These are phyloP conservation scores for Nannoperca obscura DNA, from an alignment of 2,797 vertebrate genomes.

Conservation along the genomic window DNA sequence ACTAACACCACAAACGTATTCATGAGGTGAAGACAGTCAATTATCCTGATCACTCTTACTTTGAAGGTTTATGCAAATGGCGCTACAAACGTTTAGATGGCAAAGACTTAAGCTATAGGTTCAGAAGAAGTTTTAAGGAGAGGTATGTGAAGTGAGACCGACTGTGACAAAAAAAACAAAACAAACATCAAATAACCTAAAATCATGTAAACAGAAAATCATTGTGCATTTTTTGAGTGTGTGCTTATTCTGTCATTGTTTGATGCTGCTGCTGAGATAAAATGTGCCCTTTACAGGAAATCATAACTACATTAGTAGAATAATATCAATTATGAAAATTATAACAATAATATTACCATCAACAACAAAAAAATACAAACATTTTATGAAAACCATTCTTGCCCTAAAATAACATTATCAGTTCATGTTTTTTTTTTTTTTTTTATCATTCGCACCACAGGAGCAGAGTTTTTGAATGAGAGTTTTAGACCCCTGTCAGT, in stretches of 20 bases:
- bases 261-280: conserved; percentile 82
- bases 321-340: conserved; percentile 84
- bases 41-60: conserved; percentile 21
- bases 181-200: conserved; percentile 74
- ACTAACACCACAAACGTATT: conserved; percentile 18
- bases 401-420: conserved; percentile 76
- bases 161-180: conserved; percentile 52
- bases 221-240: conserved; percentile 85
- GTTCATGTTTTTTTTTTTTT: conserved; percentile 63
- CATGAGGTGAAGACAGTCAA: conserved; percentile 15
- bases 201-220: conserved; percentile 86
- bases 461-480: conserved; percentile 70
- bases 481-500: conserved; percentile 55
- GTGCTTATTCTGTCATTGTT: conserved; percentile 83
- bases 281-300: conserved; percentile 87
- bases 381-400: conserved; percentile 80
- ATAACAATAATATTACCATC: conserved; percentile 82
- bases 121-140: conserved; percentile 58
- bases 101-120: conserved; percentile 58
- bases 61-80: conserved; percentile 29
- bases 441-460: conserved; percentile 54
- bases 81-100: conserved; percentile 48
- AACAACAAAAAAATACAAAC: conserved; percentile 81
- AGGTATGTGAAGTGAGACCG: conserved; percentile 67
- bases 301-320: conserved; percentile 83